Evolutionary conservation across 2,888 invertebrate species (phyloP).

Genomic region (Phanerotoma sp.): DNA sequence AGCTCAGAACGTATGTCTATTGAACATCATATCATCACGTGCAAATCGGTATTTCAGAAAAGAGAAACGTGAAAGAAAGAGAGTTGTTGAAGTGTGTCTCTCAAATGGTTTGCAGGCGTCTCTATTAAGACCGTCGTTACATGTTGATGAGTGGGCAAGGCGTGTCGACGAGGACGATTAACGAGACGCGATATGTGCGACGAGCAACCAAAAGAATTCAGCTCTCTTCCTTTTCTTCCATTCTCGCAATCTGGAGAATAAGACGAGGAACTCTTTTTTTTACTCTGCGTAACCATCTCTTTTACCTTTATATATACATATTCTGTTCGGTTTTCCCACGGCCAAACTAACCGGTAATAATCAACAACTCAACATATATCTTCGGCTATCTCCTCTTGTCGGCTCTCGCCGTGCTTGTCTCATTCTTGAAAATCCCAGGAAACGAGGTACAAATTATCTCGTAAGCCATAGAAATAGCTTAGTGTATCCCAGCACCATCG

Average conservation of each 20-base stretch:
- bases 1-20: no score
- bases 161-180: constrained; percentile 31
- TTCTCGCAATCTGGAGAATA: no score
- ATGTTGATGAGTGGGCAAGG: constrained; percentile 30
- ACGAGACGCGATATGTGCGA: constrained; percentile 23
- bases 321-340: constrained; percentile 39
- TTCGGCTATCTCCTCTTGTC: constrained; percentile 16
- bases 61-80: not conserved
- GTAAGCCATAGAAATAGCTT: constrained; percentile 42
- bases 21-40: no score
- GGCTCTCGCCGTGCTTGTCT: constrained; percentile 16
- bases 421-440: constrained; percentile 49
- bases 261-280: not conserved
- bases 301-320: constrained; percentile 1
- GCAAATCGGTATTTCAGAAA: no score
- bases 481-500: constrained; percentile 1
- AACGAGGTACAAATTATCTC: constrained; percentile 57
- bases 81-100: constrained; percentile 14
- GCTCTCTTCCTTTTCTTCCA: no score
- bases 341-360: constrained; percentile 41
- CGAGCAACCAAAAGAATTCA: not conserved
- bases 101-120: constrained; percentile 22
- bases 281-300: no score
- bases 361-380: constrained; percentile 32
- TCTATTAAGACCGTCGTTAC: constrained; percentile 29